Evolutionary conservation across 2,113 vertebrate species (phyloP).

Genomic region (Zapus hudsonius): DNA sequence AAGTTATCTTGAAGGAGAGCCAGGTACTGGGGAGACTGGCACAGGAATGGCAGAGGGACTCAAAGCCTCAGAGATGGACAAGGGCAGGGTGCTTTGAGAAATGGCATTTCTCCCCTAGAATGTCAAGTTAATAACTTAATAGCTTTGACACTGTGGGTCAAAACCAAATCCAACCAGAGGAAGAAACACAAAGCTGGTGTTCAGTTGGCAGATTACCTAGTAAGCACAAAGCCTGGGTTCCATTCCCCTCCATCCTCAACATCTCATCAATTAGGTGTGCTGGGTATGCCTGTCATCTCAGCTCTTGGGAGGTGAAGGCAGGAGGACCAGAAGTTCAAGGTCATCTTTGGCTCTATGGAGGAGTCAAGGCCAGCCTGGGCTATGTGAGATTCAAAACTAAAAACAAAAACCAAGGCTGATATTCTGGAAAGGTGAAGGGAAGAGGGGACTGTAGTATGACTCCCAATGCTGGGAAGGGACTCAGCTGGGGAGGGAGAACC

Average conservation of each 20-base stretch:
- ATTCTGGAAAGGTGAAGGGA: neutral
- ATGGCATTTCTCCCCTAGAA: neutral
- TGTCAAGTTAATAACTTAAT: neutral
- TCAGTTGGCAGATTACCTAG: too few species aligned
- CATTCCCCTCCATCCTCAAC: too few species aligned
- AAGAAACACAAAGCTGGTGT: neutral
- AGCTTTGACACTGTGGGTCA: neutral
- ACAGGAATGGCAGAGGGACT: accelerated
- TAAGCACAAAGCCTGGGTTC: too few species aligned
- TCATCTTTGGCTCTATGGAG: too few species aligned
- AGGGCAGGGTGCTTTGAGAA: neutral
- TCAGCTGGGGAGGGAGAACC: neutral
- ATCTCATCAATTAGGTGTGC: too few species aligned
- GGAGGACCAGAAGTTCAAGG: neutral
- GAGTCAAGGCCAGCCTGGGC: too few species aligned
- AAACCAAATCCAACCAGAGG: neutral
- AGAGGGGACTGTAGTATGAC: too few species aligned
- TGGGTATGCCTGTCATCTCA: too few species aligned
- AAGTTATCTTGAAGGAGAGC: neutral
- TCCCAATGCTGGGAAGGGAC: neutral
- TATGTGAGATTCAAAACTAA: too few species aligned
- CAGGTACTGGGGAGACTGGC: neutral
- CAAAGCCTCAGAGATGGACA: neutral
- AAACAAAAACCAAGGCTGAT: too few species aligned
- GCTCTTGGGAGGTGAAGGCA: neutral